These are phyloP conservation scores for Lophius piscatorius DNA, from an alignment of 2,113 vertebrate genomes.

Conservation along the genomic window DNA sequence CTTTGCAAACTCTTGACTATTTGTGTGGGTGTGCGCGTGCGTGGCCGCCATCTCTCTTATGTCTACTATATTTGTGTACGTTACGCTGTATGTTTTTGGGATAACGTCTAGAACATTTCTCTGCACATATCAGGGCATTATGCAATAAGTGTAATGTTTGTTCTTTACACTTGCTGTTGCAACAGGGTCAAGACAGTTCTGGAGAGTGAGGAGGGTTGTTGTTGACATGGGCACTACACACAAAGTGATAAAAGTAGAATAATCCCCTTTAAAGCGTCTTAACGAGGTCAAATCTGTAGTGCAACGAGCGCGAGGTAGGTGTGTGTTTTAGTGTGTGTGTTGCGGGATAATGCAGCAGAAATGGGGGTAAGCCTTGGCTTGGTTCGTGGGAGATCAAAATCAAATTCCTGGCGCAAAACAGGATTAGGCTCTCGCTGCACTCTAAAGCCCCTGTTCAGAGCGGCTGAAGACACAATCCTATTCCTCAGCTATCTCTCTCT, in stretches of 20 bases:
- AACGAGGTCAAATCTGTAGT: constrained; percentile 76
- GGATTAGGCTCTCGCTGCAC: constrained; percentile 75
- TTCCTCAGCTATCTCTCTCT: constrained; percentile 70
- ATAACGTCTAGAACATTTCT: constrained; percentile 14
- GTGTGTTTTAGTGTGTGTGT: constrained; percentile 45
- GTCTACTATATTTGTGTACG: constrained; percentile 25
- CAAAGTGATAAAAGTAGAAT: constrained; percentile 80
- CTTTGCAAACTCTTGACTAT: constrained; percentile 66
- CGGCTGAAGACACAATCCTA: constrained; percentile 76
- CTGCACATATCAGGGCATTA: constrained; percentile 42
- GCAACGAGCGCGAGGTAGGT: constrained; percentile 32
- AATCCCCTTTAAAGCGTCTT: constrained; percentile 80
- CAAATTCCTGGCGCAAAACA: constrained; percentile 80
- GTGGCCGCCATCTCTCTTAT: constrained; percentile 27
- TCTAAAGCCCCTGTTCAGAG: constrained; percentile 71
- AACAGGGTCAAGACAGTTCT: constrained; percentile 58
- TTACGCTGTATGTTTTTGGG: not conserved
- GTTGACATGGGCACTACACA: constrained; percentile 74
- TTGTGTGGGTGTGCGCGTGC: constrained; percentile 25
- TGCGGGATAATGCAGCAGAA: constrained; percentile 65
- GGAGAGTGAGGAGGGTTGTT: constrained; percentile 45
- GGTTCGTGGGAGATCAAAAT: constrained; percentile 80
- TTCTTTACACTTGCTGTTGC: constrained; percentile 45
- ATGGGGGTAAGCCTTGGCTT: constrained; percentile 73
- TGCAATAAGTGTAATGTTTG: constrained; percentile 58